Percentiles rank a stretch among this genome's conserved stretches.
Conservation (phyloP, 2,113 vertebrate genomes). For the Nesogale talazaci region DNA sequence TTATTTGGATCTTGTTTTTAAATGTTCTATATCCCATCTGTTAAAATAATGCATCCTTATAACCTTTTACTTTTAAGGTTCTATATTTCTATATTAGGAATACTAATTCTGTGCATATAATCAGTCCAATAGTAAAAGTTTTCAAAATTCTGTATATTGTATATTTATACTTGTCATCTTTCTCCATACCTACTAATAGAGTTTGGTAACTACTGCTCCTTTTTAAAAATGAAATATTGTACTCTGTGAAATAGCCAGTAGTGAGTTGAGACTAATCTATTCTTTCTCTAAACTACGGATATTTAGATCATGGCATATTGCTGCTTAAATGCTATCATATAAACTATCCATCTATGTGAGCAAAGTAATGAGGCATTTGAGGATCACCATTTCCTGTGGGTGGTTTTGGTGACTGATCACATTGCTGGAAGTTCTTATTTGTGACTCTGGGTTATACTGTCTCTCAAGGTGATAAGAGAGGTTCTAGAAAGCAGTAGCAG, state of each 20-base stretch:
- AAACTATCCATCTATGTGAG: neutral
- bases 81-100: neutral
- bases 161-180: neutral
- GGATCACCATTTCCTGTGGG: neutral
- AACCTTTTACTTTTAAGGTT: neutral
- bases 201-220: neutral
- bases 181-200: neutral
- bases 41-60: neutral
- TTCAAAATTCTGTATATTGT: neutral
- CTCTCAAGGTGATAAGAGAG: neutral
- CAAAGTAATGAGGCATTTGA: neutral
- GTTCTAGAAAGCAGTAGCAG: fast-evolving
- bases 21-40: neutral
- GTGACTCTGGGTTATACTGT: neutral
- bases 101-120: neutral
- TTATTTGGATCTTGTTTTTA: neutral
- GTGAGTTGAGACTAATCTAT: neutral
- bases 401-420: neutral
- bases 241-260: neutral
- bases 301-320: fast-evolving
- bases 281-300: neutral
- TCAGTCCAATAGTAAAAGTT: neutral
- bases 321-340: neutral
- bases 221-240: neutral
- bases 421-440: neutral